phyloP scores from a whole-genome alignment of 1,140 invertebrate species.

The Teleogryllus occipitalis region DNA sequence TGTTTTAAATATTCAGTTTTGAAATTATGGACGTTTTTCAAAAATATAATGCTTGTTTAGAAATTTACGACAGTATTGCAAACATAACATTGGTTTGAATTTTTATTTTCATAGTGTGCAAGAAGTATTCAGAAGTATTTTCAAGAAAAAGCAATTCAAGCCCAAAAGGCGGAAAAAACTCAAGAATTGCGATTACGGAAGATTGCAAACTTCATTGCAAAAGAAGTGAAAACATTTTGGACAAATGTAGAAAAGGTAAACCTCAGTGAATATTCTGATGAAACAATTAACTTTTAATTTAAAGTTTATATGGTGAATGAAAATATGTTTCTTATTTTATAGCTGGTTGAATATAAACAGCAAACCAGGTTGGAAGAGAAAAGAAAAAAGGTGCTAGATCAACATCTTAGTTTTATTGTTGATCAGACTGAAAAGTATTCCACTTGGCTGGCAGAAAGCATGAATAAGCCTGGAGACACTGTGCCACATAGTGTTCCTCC shows the following conservation, averaged over 20 bases:
- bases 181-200: constrained; percentile 78
- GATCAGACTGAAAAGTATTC: constrained; percentile 98
- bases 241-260: constrained; percentile 84
- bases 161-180: constrained; percentile 83
- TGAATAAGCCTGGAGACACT: constrained; percentile 51
- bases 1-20: not conserved
- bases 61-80: not conserved
- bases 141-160: constrained; percentile 83
- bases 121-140: constrained; percentile 93
- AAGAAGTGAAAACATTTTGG: constrained; percentile 94
- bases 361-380: constrained; percentile 88
- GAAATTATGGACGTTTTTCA: not conserved
- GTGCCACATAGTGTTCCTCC: constrained; percentile 27
- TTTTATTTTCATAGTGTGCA: constrained; percentile 46
- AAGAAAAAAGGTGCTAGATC: constrained; percentile 89
- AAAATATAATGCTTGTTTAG: not conserved
- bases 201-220: constrained; percentile 83
- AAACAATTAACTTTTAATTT: not conserved
- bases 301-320: not conserved
- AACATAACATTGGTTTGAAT: not conserved
- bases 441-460: constrained; percentile 74
- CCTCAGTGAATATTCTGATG: not conserved
- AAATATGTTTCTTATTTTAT: constrained; percentile 28
- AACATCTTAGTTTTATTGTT: constrained; percentile 96
- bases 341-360: constrained; percentile 92